Evolutionary conservation across 2,888 invertebrate species (phyloP), one percentile per base, ranked within the genome.

Genomic region (Tetranychus truncatus): DNA sequence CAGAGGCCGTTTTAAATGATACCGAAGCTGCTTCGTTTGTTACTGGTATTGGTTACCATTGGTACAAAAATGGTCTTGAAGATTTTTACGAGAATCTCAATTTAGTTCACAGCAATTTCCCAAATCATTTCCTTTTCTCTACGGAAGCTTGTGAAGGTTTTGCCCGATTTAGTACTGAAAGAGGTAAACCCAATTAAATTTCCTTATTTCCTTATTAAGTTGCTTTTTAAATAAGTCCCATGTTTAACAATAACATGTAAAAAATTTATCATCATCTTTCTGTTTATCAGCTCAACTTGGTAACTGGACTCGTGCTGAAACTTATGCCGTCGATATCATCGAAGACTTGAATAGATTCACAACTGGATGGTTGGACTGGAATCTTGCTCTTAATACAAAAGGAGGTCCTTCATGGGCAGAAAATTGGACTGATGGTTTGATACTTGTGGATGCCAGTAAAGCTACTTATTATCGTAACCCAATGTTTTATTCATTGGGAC

Each of bases 21-120:
- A 71, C 79, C 1, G 77, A 78, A 6, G 82, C 82, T 0, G 77
- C 80, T 0, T 78, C 81, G 72, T 83, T 81, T 78, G 82, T 91
- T 0, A 87, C 88, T 80, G 93, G 92, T 1, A 85, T 91, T 69
- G 90, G 88, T 0, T 84, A 92, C 4, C 94, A 95, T 82, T 94
- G 91, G 88, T 95, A 95, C 82, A 85, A 85, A 76, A 89, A 92
- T 65, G n/a, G 20, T 74, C 15, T 71, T 73, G 66, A 20, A 21
- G 45, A 24, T 6, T 34, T 18, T 69, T 20, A n/a, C 66, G 73
- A 73, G 5, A 21, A 45, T 44, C 65, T 21, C 5, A 18, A 77
- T 73, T 15, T 20, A 45, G 85, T 89, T 0, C 88, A 88, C 78
- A 78, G 84, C 0, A 81, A 82, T 69, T 74, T 87, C 82, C 89